These are phyloP conservation scores for Hymenopus coronatus DNA, from an alignment of 2,888 invertebrate genomes.

Conservation along the genomic window DNA sequence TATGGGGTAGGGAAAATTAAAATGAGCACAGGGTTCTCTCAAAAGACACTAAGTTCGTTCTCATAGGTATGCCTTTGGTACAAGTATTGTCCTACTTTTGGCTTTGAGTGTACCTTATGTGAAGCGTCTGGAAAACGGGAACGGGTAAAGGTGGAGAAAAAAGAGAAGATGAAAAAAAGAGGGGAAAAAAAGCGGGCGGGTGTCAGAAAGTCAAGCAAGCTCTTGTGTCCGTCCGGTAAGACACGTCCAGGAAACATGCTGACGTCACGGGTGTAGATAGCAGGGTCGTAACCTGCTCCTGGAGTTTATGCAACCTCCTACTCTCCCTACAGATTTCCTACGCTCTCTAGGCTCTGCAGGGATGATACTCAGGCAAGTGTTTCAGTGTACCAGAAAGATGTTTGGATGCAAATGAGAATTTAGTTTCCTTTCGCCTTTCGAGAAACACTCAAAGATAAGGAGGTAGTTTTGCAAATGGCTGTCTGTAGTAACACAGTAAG, in stretches of 20 bases:
- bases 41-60: too few relatives aligned
- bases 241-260: slow-evolving; percentile 19
- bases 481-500: too few relatives aligned
- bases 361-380: too few relatives aligned
- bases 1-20: too few relatives aligned
- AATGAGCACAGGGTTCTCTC: too few relatives aligned
- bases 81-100: not conserved
- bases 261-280: slow-evolving; percentile 22
- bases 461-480: too few relatives aligned
- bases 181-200: not conserved
- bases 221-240: slow-evolving; percentile 18
- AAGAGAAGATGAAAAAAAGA: not conserved
- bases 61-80: too few relatives aligned
- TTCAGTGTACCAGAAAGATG: too few relatives aligned
- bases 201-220: slow-evolving; percentile 24
- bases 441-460: too few relatives aligned
- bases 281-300: not conserved
- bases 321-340: too few relatives aligned
- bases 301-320: not conserved
- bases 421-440: too few relatives aligned
- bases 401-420: too few relatives aligned
- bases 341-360: not conserved
- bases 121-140: not conserved
- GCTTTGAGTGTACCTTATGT: not conserved
- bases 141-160: not conserved